Percentiles rank a stretch among this genome's conserved stretches.
phyloP scores from a whole-genome alignment of 1,140 invertebrate species.

The Tetraneura akinire region DNA sequence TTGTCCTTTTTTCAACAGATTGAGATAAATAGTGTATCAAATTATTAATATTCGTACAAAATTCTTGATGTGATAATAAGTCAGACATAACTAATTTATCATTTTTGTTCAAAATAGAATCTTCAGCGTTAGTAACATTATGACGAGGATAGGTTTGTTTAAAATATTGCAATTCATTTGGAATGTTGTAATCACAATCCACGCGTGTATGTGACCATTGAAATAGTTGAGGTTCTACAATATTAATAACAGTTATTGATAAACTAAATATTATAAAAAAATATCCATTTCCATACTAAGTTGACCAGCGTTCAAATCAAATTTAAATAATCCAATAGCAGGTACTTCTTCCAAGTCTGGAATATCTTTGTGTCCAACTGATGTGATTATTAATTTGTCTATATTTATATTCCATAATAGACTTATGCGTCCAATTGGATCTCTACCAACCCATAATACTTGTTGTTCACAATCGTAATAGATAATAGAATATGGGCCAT shows the following conservation, averaged over 20 bases:
- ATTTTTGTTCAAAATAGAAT: conserved; percentile 7
- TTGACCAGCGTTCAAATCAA: conserved; percentile 62
- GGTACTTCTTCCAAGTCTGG: conserved; percentile 72
- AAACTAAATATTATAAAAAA: neutral
- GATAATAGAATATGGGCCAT: conserved; percentile 84
- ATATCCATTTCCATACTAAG: conserved; percentile 18
- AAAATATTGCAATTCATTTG: conserved; percentile 35
- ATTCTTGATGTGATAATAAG: conserved; percentile 2
- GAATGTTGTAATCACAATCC: conserved; percentile 6
- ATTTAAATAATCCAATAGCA: conserved; percentile 69
- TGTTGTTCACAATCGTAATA: conserved; percentile 66
- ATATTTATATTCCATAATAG: conserved; percentile 66
- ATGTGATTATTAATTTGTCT: conserved; percentile 63
- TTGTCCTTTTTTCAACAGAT: conserved; percentile 68
- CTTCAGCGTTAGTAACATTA: neutral
- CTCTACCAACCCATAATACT: conserved; percentile 80
- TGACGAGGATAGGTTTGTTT: neutral
- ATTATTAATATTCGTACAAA: conserved; percentile 58
- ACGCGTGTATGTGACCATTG: conserved; percentile 51
- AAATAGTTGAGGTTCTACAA: conserved; percentile 49
- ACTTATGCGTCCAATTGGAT: conserved; percentile 82
- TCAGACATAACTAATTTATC: conserved; percentile 32
- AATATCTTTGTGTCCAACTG: conserved; percentile 64
- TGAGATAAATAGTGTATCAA: conserved; percentile 65
- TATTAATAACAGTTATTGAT: conserved; percentile 25